These are phyloP conservation scores for Phoxinus phoxinus DNA, from an alignment of 2,113 vertebrate species.

Conservation along the genomic window DNA sequence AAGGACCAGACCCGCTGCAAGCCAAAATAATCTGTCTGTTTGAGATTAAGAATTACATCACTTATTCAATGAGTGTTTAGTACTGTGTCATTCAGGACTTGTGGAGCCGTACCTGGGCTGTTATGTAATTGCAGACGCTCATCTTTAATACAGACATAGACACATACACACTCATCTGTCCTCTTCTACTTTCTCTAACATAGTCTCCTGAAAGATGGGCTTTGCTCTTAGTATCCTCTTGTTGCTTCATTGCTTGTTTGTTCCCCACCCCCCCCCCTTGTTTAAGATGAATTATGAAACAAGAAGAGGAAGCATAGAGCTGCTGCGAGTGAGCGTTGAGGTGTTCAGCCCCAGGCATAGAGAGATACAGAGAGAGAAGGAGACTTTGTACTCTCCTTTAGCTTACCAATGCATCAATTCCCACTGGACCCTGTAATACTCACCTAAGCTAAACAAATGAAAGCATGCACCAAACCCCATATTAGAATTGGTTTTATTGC, in stretches of 20 bases:
- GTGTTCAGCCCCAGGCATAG: slow-evolving; percentile 61
- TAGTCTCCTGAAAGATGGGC: slow-evolving; percentile 28
- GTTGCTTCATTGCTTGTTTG: slow-evolving; percentile 60
- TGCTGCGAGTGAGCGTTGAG: slow-evolving; percentile 58
- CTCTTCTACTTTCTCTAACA: slow-evolving; percentile 12
- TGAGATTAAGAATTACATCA: slow-evolving; percentile 19
- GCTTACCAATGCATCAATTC: slow-evolving; percentile 58
- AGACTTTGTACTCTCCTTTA: slow-evolving; percentile 61
- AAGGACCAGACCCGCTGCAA: not conserved
- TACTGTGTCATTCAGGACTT: not conserved
- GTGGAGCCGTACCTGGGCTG: slow-evolving; percentile 3
- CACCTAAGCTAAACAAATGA: slow-evolving; percentile 61
- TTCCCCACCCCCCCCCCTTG: slow-evolving; percentile 57
- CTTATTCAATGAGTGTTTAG: not conserved
- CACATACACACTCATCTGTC: not conserved
- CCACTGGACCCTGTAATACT: slow-evolving; percentile 62
- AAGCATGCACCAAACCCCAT: slow-evolving; percentile 50
- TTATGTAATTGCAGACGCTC: slow-evolving; percentile 14
- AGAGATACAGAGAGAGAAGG: slow-evolving; percentile 62
- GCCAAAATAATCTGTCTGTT: not conserved
- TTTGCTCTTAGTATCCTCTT: slow-evolving; percentile 58
- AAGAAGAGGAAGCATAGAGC: slow-evolving; percentile 61
- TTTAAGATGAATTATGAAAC: slow-evolving; percentile 78
- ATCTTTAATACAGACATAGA: not conserved
- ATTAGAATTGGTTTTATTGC: slow-evolving; percentile 65